Conservation (phyloP, 2,888 invertebrate species). For the Erannis defoliaria region DNA sequence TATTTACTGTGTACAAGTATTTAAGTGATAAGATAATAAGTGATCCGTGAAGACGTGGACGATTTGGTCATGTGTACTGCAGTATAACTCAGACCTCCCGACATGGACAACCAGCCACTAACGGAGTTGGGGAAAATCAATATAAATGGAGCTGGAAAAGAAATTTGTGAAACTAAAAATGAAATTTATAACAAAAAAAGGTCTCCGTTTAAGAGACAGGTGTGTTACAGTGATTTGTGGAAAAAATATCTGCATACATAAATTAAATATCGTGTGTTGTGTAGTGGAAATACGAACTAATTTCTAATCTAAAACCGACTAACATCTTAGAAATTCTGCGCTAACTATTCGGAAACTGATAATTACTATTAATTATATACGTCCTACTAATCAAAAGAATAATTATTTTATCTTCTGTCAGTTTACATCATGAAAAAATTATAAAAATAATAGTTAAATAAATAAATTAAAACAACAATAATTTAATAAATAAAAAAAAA, state of each 20-base stretch:
- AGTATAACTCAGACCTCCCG: constrained; percentile 54
- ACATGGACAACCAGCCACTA: constrained; percentile 67
- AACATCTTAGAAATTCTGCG: neutral
- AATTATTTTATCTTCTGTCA: neutral
- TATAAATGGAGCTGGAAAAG: constrained; percentile 59
- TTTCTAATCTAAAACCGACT: neutral
- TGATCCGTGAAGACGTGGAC: constrained; percentile 46
- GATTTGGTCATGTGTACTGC: constrained; percentile 53
- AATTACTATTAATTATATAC: neutral
- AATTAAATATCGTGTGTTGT: constrained; percentile 2
- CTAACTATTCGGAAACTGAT: constrained; percentile 9
- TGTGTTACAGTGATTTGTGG: constrained; percentile 50
- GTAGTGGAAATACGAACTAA: constrained; percentile 16
- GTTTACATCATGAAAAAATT: neutral
- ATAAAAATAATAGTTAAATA: neutral
- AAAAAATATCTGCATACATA: neutral
- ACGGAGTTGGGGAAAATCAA: constrained; percentile 73
- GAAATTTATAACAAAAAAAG: constrained; percentile 47
- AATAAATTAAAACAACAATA: neutral
- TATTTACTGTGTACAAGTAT: constrained; percentile 41
- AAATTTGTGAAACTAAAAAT: constrained; percentile 54
- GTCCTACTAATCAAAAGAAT: neutral
- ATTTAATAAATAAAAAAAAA: no score
- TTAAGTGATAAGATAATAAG: constrained; percentile 65
- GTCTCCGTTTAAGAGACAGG: constrained; percentile 74